Base-by-base conservation (phyloP, 2,888 invertebrate genomes). In the Brachyptera putata region DNA sequence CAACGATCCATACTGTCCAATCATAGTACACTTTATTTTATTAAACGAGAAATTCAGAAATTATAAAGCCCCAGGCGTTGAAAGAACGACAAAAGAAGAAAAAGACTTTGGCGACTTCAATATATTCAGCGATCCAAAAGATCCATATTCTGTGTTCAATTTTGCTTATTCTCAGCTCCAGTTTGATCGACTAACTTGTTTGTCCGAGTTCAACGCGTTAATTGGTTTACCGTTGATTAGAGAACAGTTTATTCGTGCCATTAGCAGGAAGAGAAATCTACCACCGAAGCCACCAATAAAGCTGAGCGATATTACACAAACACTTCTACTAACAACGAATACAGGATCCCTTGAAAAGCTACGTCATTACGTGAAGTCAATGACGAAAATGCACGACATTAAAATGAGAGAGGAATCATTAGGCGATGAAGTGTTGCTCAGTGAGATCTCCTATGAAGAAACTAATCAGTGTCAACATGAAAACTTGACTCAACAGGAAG, bases 131-230 rank as follows among this genome's bases (percentile, higher is more conserved):
- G 75, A 76, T 63, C 71, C 72, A 1, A 65, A 69, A 4, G 69
- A 71, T 4, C 71, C 75, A 1, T 77, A 73, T 65, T 74, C 75
- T 5, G 74, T 75, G n/a, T 76, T 73, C 66, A 76, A 76, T 66
- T 77, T 77, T 67, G 71, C 70, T 36, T 77, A 76, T 67, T 69
- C 72, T 1, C 66, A 72, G 26, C 59, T 67, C 22, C 71, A 72
- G 55, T 77, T 75, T 66, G 72, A 75, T 49, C 69, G 75, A n/a
- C 67, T 77, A 30, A 68, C 73, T n/a, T 64, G 73, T 61, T 68
- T 77, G 36, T 74, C 72, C 64, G 76, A 76, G 65, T 77, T 74
- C 66, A 77, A 77, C 67, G 74, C 75, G 0, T 64, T 72, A 13
- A 61, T 69, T n/a, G 70, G 73, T 59, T 56, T 74, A 25, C 70